A percentile compares a stretch with the other conserved stretches of the same genome.
Evolutionary conservation across 2,888 invertebrate genomes (phyloP).

Genomic region (Deilephila porcellus): DNA sequence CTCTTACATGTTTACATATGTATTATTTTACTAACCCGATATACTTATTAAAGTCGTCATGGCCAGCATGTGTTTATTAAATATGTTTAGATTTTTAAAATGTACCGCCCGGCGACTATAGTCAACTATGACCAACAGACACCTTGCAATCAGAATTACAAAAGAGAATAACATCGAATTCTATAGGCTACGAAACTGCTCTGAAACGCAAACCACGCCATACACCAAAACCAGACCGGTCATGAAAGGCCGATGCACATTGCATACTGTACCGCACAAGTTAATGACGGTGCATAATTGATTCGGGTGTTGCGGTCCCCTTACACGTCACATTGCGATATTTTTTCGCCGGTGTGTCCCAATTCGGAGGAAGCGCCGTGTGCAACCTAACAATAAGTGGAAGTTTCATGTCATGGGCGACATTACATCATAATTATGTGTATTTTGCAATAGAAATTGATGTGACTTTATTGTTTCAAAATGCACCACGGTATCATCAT

Average conservation of each 20-base stretch:
- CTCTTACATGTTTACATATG: no score
- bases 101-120: no score
- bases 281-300: constrained; percentile 48
- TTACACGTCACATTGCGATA: constrained; percentile 42
- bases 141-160: no score
- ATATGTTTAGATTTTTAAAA: no score
- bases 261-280: constrained; percentile 41
- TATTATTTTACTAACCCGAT: no score
- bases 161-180: no score
- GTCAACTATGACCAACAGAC: no score
- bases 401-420: constrained; percentile 37
- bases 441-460: not conserved
- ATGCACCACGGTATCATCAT: no score
- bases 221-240: not conserved
- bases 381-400: constrained; percentile 36
- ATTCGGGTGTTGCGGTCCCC: constrained; percentile 45
- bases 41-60: no score
- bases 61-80: no score
- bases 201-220: constrained; percentile 7
- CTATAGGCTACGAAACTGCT: not conserved
- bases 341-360: constrained; percentile 41
- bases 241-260: constrained; percentile 29
- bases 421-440: constrained; percentile 36
- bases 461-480: no score
- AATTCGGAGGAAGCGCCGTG: constrained; percentile 41